Conservation (phyloP, 2,888 invertebrate genomes). For the Balanococcus diminutus region DNA sequence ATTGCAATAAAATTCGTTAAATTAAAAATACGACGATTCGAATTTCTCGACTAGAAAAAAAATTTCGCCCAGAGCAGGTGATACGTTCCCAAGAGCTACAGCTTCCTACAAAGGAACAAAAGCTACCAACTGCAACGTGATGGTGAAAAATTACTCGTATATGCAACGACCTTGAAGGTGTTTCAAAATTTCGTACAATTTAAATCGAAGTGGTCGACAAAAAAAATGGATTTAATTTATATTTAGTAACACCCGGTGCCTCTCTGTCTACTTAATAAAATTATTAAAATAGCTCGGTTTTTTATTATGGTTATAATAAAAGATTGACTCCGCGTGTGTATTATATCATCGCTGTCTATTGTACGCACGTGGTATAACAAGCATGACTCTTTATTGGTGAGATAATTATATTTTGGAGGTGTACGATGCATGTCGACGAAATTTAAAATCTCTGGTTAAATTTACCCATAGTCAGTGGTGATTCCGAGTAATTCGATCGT, state of each 20-base stretch:
- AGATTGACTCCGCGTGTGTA: not conserved
- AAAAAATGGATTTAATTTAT: not conserved
- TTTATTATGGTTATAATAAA: slow-evolving; percentile 32
- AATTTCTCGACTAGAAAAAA: not conserved
- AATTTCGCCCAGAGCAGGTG: not conserved
- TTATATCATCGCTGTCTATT: not conserved
- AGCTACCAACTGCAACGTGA: not conserved
- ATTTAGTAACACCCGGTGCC: slow-evolving; percentile 4
- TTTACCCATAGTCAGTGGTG: not conserved
- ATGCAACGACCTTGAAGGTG: not conserved
- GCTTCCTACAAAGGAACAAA: not conserved
- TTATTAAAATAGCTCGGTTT: not conserved
- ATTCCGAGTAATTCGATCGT: not conserved
- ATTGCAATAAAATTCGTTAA: not conserved
- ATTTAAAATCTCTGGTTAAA: slow-evolving; percentile 1
- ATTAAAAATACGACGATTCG: not conserved
- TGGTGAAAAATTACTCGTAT: not conserved
- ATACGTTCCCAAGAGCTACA: not conserved
- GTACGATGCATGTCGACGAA: not conserved
- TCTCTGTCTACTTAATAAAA: not conserved
- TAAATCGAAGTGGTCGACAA: not conserved
- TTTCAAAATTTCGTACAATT: not conserved
- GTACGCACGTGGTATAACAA: slow-evolving; percentile 31
- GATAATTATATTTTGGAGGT: slow-evolving; percentile 8
- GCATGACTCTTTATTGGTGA: slow-evolving; percentile 32